Evolutionary conservation across 2,113 vertebrate species (phyloP).

Genomic region (Mustela lutreola): DNA sequence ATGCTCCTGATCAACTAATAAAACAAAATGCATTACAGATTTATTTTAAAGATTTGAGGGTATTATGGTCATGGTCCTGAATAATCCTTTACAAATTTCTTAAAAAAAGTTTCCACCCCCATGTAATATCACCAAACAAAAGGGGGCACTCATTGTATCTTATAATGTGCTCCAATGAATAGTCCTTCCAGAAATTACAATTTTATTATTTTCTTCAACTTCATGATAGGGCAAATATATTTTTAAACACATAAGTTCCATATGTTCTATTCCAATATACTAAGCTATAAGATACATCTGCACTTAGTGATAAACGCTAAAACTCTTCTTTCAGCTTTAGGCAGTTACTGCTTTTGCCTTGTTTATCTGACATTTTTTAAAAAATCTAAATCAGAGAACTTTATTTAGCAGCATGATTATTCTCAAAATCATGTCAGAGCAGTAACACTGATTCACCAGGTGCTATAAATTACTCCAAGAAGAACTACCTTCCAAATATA

Average conservation of each 20-base stretch:
- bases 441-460: neutral
- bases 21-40: neutral
- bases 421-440: neutral
- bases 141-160: neutral
- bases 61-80: neutral
- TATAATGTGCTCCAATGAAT: neutral
- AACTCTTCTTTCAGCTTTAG: neutral
- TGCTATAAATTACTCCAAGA: conserved; percentile 20
- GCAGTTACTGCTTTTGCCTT: neutral
- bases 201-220: neutral
- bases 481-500: neutral
- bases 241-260: neutral
- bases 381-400: neutral
- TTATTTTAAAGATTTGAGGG: neutral
- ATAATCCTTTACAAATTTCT: neutral
- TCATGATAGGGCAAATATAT: neutral
- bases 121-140: neutral
- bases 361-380: neutral
- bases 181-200: neutral
- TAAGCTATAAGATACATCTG: neutral
- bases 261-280: neutral
- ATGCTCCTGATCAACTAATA: neutral
- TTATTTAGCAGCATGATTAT: neutral
- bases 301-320: neutral
- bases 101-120: neutral